A percentile compares a stretch with the other conserved stretches of the same genome.
phyloP scores from a whole-genome alignment of 2,797 vertebrate species.

The Glyptemys insculpta region DNA sequence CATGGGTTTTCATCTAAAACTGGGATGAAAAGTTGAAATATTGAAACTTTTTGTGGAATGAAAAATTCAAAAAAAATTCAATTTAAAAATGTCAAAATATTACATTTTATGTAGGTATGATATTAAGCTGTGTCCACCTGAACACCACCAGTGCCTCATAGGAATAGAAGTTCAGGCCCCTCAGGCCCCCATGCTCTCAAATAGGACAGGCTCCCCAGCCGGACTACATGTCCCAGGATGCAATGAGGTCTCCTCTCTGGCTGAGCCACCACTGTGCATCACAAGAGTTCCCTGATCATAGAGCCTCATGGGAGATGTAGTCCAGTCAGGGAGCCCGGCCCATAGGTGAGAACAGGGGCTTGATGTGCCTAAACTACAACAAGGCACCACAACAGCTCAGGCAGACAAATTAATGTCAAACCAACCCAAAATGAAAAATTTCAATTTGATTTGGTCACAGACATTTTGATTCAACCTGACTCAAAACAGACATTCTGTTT shows the following conservation, averaged over 20 bases:
- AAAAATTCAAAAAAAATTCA: neutral
- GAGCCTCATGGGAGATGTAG: neutral
- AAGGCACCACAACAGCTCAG: neutral
- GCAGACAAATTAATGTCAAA: neutral
- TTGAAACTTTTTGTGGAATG: neutral
- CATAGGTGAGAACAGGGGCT: neutral
- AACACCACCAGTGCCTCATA: neutral
- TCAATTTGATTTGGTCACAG: too few relatives aligned
- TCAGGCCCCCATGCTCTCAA: fast-evolving
- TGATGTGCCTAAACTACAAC: neutral
- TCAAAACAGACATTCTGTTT: neutral
- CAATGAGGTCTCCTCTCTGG: neutral
- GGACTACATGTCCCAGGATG: neutral
- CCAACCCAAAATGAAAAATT: neutral
- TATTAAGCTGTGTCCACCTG: neutral
- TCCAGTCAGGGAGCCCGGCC: neutral
- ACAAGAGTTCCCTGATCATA: neutral
- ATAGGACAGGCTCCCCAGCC: fast-evolving
- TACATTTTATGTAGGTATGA: neutral
- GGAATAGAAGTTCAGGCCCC: neutral
- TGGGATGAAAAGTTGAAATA: neutral
- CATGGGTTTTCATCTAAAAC: neutral
- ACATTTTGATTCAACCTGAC: too few relatives aligned
- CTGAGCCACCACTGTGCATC: neutral
- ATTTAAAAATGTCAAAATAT: neutral